These are phyloP conservation scores for Gonocerus acuteangulatus DNA, from an alignment of 2,888 invertebrate species.

Conservation along the genomic window DNA sequence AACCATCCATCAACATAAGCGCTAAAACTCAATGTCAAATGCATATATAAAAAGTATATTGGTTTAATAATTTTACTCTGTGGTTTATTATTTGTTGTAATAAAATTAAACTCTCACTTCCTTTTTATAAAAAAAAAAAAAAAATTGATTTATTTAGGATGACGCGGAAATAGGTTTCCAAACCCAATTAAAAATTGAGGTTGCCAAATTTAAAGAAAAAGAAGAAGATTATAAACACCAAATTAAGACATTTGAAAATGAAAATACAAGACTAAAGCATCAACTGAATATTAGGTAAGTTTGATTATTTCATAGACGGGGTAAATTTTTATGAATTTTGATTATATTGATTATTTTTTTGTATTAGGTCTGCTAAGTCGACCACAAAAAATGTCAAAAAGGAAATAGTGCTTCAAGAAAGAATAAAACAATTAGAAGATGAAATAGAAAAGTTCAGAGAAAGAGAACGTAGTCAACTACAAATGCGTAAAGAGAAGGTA, in stretches of 20 bases:
- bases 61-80: too few species aligned
- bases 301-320: neutral
- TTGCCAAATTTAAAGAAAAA: conserved; percentile 45
- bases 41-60: too few species aligned
- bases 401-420: conserved; percentile 45
- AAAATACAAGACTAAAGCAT: conserved; percentile 45
- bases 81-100: too few species aligned
- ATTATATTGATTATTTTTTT: conserved; percentile 1
- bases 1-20: too few species aligned
- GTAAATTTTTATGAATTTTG: neutral
- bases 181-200: conserved; percentile 42
- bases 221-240: conserved; percentile 36
- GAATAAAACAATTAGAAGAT: conserved; percentile 44
- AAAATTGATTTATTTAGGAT: too few species aligned
- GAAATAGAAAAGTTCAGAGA: conserved; percentile 42
- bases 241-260: conserved; percentile 44
- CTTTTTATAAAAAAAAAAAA: too few species aligned
- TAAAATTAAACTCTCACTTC: too few species aligned
- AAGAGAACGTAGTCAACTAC: conserved; percentile 42
- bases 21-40: too few species aligned
- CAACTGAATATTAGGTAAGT: conserved; percentile 39
- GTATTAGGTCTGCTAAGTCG: conserved; percentile 30
- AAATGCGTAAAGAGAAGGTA: conserved; percentile 43
- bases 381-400: conserved; percentile 36
- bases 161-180: conserved; percentile 30